Base-by-base conservation (phyloP, 2,888 invertebrate species). In the Euclidia mi region DNA sequence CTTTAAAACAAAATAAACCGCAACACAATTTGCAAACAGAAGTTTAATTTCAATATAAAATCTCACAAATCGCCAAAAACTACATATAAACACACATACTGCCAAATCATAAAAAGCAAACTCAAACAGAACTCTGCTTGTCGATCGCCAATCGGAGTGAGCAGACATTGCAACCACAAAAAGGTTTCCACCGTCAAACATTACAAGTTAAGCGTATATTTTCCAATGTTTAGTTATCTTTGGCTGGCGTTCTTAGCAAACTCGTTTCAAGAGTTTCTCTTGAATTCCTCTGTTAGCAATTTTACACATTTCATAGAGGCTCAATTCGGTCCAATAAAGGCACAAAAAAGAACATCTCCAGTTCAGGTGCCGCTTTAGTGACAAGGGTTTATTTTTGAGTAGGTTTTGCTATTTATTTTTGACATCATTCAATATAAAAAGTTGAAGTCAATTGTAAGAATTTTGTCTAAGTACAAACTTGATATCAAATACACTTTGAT, bases 281-380 rank as follows among this genome's bases (percentile, higher is more conserved):
- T 74, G 82, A 80, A 84, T 82, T 78, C 80, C 74, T 79, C 83
- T 87, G 85, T 85, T 86, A 78, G 82, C 84, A 87, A 84, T 88
- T 84, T 83, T 81, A 86, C 85, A 88, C 87, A 87, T 87, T 87
- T 87, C 81, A 85, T 82, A 65, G 81, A 76, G 82, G 81, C 82
- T 85, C 86, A 83, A 84, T 85, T 82, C 82, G 76, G 80, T 85
- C 69, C 85, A 87, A 86, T 88, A 85, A 82, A 85, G 71, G 72
- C 74, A 72, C 75, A 71, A 75, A 81, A 81, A 75, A 79, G 73
- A 58, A 57, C 78, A 75, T 67, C 60, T 64, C 60, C 59, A 31
- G 52, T 59, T 63, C 52, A 66, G 41, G 47, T 58, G 68, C 47
- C 64, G 49, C 15, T 56, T 64, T 48, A 58, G 48, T 59, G 49